Evolutionary conservation across 2,888 invertebrate species (phyloP), one percentile per base, ranked within the genome.

Genomic region (Fragum sueziense): DNA sequence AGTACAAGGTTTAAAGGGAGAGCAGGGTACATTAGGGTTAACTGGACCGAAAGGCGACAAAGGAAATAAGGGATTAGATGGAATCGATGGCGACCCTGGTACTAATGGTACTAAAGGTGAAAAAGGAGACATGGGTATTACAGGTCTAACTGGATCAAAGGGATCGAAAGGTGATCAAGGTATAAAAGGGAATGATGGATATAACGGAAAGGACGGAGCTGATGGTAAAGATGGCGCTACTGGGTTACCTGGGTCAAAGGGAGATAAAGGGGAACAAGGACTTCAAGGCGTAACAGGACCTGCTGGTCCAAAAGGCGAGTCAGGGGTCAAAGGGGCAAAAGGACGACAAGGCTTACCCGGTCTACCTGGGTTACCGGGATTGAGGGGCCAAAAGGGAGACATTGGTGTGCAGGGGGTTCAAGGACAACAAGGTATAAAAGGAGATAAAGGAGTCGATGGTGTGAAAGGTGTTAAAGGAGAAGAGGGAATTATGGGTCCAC

Each of bases 401-500:
- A 25, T 22, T 17, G 76, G 70, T 25, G 17, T 25, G 6, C 41
- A 25, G 4, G 78, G 67, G 9, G 17, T 1, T 9, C 68, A 68
- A 62, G 78, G 61, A 22, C 29, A 54, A 3, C 22, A 11, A 25
- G 81, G 81, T 47, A 54, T n/a, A 20, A 20, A 25, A 22, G 67
- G 67, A 7, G n/a, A 41, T 14, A 54, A 51, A 25, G 80, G 80
- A 2, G 37, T 25, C 14, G 65, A 51, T 27, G 84, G 84, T 3
- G 14, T 31, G n/a, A 75, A 76, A 17, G 84, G 84, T 27, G 54
- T 54, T 11, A 72, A 62, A 62, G 72, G 74, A 0, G 33, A 69
- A 14, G 22, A 51, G 2, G 52, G 52, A 14, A 29, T 29, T 20
- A 37, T 41, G 11, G 77, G 65, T n/a, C 27, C 25, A 33, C n/a